A percentile compares a stretch with the other conserved stretches of the same genome.
Evolutionary conservation across 2,888 invertebrate genomes (phyloP).

Genomic region (Coleophora flavipennella): DNA sequence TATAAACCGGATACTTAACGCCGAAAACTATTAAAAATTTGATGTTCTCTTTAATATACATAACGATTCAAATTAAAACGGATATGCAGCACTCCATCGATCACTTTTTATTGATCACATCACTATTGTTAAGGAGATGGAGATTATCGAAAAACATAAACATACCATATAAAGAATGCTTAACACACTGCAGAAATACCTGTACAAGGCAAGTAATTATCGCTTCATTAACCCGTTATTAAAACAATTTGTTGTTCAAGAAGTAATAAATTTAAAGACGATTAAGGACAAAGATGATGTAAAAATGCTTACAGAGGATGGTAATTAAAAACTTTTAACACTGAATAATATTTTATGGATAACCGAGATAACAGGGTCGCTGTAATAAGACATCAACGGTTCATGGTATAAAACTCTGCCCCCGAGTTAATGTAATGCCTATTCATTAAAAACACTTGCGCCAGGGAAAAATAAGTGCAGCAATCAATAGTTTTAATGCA

Average conservation of each 20-base stretch:
- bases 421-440: conserved; percentile 54
- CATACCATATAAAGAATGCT: conserved; percentile 22
- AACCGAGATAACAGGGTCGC: conserved; percentile 40
- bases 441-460: conserved; percentile 65
- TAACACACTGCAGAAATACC: not conserved
- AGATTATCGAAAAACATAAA: conserved; percentile 39
- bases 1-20: conserved; percentile 53
- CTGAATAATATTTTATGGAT: conserved; percentile 53
- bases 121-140: conserved; percentile 37
- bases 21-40: conserved; percentile 45
- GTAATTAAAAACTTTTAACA: conserved; percentile 51
- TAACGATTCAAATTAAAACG: conserved; percentile 29
- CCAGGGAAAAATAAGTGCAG: conserved; percentile 43
- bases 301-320: conserved; percentile 18
- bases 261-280: conserved; percentile 2
- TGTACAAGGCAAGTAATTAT: too few relatives aligned
- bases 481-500: conserved; percentile 23
- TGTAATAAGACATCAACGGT: conserved; percentile 65
- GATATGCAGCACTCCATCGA: conserved; percentile 51
- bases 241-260: too few relatives aligned
- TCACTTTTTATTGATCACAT: conserved; percentile 48
- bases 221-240: too few relatives aligned
- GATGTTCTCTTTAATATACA: conserved; percentile 41
- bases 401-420: conserved; percentile 50
- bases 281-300: not conserved